Conservation (phyloP, 2,113 vertebrate genomes). For the Xenopus borealis region DNA sequence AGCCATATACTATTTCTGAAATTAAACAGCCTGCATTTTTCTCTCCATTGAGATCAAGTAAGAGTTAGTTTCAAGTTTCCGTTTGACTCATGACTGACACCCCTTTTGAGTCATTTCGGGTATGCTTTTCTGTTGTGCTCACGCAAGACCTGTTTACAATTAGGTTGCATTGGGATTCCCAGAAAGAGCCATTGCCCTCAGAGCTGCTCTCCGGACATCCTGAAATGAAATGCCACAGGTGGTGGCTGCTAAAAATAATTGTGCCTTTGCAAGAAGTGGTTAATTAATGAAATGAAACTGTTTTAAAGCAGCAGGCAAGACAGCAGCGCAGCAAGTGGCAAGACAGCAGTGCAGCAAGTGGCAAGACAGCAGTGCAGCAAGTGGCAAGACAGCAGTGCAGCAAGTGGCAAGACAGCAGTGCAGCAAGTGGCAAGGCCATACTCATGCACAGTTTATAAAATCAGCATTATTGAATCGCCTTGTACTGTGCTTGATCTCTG, state of each 20-base stretch:
- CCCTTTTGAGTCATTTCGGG: constrained; percentile 42
- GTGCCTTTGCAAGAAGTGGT: constrained; percentile 22
- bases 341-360: neutral
- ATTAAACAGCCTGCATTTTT: constrained; percentile 37
- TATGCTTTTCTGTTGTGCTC: constrained; percentile 16
- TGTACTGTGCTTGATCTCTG: neutral
- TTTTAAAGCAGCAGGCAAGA: neutral
- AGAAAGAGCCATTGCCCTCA: constrained; percentile 35
- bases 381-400: neutral
- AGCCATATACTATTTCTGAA: neutral
- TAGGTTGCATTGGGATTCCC: constrained; percentile 37
- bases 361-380: neutral
- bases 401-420: no score
- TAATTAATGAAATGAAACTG: constrained; percentile 37
- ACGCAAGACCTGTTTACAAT: constrained; percentile 44
- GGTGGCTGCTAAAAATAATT: constrained; percentile 33
- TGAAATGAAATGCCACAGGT: constrained; percentile 34
- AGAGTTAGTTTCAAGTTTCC: constrained; percentile 42
- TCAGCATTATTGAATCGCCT: neutral
- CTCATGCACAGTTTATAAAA: no score
- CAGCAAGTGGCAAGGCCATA: no score
- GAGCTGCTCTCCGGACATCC: constrained; percentile 33
- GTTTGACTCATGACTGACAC: constrained; percentile 35
- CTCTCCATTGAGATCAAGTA: constrained; percentile 24
- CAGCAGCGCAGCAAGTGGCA: no score